Percentiles rank a stretch among this genome's conserved stretches.
phyloP scores from a whole-genome alignment of 2,113 vertebrate genomes.

The Zosterops pallidus region DNA sequence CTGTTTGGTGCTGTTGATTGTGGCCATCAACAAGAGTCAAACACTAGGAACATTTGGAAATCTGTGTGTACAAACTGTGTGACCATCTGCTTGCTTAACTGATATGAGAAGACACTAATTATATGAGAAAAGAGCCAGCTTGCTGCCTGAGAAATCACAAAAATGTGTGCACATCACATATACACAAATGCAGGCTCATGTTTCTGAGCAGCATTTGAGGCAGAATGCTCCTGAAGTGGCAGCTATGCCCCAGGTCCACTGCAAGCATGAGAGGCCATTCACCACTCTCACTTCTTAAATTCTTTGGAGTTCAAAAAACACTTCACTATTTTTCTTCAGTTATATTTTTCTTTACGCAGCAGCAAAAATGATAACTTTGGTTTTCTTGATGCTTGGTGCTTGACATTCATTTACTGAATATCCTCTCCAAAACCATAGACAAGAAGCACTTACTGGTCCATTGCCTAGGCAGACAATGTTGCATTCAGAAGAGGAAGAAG shows the following conservation, averaged over 20 bases:
- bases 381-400: neutral
- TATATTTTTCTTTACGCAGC: neutral
- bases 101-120: slow-evolving; percentile 27
- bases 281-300: neutral
- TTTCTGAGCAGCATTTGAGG: neutral
- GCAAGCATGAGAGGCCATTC: neutral
- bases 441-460: neutral
- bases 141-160: neutral
- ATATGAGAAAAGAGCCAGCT: slow-evolving; percentile 8
- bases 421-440: neutral
- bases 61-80: slow-evolving; percentile 35
- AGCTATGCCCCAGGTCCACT: neutral
- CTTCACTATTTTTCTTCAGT: neutral
- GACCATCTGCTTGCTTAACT: slow-evolving; percentile 57
- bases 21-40: slow-evolving; percentile 17
- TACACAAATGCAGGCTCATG: neutral
- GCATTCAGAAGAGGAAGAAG: neutral
- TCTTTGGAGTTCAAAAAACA: neutral
- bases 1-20: slow-evolving; percentile 5
- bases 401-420: neutral
- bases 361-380: neutral
- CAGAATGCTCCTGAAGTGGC: neutral
- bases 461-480: neutral
- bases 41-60: slow-evolving; percentile 51
- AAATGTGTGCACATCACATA: neutral